Percentiles rank a stretch among this genome's conserved stretches.
Evolutionary conservation across 2,888 invertebrate genomes (phyloP).

Genomic region (Leptopilina drosophilae): DNA sequence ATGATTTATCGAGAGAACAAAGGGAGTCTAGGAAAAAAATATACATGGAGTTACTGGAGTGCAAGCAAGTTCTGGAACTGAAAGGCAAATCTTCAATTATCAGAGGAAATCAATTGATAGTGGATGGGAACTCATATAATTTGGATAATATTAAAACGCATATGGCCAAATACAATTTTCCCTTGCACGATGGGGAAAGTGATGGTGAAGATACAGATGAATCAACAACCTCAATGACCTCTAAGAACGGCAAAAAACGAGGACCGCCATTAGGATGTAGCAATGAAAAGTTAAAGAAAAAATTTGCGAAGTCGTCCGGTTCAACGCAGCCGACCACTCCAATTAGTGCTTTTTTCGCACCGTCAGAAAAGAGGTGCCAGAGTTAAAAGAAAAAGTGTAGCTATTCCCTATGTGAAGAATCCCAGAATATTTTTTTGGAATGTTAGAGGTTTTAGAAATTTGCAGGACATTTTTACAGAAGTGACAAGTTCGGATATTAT

Average conservation of each 20-base stretch:
- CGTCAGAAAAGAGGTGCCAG: not conserved
- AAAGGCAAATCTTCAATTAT: not conserved
- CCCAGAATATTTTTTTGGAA: slow-evolving; percentile 21
- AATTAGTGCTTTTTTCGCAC: slow-evolving; percentile 4
- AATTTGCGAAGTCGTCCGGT: not conserved
- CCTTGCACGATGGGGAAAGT: not conserved
- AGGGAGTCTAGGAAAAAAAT: too few species aligned
- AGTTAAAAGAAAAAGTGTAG: slow-evolving; percentile 11
- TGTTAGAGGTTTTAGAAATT: slow-evolving; percentile 13
- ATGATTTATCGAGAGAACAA: too few species aligned
- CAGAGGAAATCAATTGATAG: slow-evolving; percentile 1
- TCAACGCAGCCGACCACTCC: slow-evolving; percentile 6
- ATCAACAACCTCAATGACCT: slow-evolving; percentile 16
- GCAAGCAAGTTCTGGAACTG: too few species aligned
- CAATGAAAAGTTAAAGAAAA: not conserved
- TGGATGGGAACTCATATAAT: not conserved
- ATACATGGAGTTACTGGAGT: too few species aligned
- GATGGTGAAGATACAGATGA: slow-evolving; percentile 11
- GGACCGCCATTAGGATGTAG: not conserved
- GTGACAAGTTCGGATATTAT: slow-evolving; percentile 25
- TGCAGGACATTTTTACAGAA: not conserved
- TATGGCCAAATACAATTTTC: not conserved
- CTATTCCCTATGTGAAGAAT: not conserved
- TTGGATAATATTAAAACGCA: too few species aligned
- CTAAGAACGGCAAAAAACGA: slow-evolving; percentile 9